Evolutionary conservation across 2,888 invertebrate genomes (phyloP), one percentile per base, ranked within the genome.

Genomic region (Diarsia rubi): DNA sequence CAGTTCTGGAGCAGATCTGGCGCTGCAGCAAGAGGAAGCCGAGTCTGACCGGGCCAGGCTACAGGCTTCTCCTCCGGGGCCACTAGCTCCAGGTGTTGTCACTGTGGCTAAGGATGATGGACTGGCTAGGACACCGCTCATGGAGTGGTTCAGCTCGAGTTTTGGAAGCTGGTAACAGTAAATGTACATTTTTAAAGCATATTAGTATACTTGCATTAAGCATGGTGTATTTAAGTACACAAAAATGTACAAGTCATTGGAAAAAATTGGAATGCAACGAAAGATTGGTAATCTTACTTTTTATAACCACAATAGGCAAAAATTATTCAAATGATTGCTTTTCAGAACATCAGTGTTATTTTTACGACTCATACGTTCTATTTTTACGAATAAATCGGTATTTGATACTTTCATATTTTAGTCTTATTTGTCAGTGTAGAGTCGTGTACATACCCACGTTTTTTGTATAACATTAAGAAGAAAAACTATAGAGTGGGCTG

Each of bases 21-120:
- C 97, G 86, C 99, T 99, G 94, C 99, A 99, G 87, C 99, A 99
- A 0, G 99, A 99, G 47, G 99, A 99, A 11, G 99, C 98, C 86
- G 99, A 99, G 94, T 99, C 99, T 82, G 99, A 99, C 75, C 99
- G 97, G 27, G 99, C 98, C 89, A 99, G 97, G 92, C 98, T 98
- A 88, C 97, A 97, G 1, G 95, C 94, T 83, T 96, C 96, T 5
- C 94, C 95, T 4, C 90, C 90, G 16, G 86, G 84, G 2, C 77
- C 80, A 14, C 81, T 69, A 11, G 79, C 75, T 0, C 89, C 78
- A 0, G 93, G 93, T 0, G 92, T 91, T 45, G 92, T 89, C 76
- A 90, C 92, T 16, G 95, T 93, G 5, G 93, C 90, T 42, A 94
- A 83, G 0, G 96, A 94, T 0, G 93, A 95, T 2, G 96, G 95